These are phyloP conservation scores for Tachina lurida DNA, from an alignment of 2,888 invertebrate genomes.

Conservation along the genomic window DNA sequence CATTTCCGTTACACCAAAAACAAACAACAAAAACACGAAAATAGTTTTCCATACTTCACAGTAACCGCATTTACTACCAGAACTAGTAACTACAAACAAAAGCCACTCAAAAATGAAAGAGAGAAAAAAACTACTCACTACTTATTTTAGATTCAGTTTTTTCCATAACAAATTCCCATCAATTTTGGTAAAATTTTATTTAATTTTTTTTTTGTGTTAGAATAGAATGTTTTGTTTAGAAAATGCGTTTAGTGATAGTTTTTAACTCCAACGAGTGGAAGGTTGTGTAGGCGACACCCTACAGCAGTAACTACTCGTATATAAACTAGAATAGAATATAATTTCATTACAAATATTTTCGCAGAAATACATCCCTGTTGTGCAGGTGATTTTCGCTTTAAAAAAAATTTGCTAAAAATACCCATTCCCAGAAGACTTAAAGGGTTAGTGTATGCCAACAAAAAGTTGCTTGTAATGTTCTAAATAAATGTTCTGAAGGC, in stretches of 20 bases:
- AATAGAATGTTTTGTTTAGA: conserved; percentile 59
- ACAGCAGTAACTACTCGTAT: no score
- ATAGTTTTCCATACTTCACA: conserved; percentile 16
- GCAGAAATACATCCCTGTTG: no score
- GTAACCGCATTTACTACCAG: conserved; percentile 35
- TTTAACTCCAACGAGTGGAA: not conserved
- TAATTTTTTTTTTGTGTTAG: not conserved
- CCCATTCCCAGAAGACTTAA: no score
- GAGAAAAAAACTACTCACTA: conserved; percentile 28
- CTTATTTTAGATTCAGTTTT: conserved; percentile 29
- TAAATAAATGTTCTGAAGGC: no score
- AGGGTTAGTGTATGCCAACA: no score
- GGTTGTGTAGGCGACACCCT: not conserved
- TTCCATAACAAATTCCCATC: conserved; percentile 17
- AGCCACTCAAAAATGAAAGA: conserved; percentile 17
- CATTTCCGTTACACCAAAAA: conserved; percentile 44
- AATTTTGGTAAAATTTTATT: conserved; percentile 57
- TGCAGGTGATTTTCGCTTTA: no score
- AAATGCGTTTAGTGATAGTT: conserved; percentile 38
- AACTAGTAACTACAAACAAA: not conserved
- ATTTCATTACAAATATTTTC: no score
- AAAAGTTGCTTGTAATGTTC: no score
- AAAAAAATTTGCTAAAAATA: no score
- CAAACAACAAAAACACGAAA: conserved; percentile 32
- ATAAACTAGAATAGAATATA: no score